Evolutionary conservation across 2,113 vertebrate genomes (phyloP).

Genomic region (Nothocercus nigrocapillus): DNA sequence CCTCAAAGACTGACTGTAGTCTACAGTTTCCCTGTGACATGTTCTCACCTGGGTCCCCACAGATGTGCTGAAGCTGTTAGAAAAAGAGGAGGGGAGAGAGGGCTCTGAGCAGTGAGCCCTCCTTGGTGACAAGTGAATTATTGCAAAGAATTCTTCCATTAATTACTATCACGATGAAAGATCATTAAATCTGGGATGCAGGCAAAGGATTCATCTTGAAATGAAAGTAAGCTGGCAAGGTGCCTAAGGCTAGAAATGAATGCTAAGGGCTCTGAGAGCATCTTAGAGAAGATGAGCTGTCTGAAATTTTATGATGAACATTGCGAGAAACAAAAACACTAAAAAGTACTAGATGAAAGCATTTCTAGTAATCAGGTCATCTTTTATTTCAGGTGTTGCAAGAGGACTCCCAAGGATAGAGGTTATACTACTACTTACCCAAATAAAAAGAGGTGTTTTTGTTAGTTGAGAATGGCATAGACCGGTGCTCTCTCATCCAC

Average conservation of each 20-base stretch:
- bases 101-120: background rate
- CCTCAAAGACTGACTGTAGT: background rate
- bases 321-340: background rate
- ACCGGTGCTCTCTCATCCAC: too few species aligned
- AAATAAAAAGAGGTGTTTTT: background rate
- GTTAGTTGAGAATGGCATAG: too few species aligned
- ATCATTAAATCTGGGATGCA: background rate
- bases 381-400: background rate
- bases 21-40: background rate
- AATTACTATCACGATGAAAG: background rate
- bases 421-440: background rate
- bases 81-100: background rate
- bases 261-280: background rate
- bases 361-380: background rate
- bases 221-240: background rate
- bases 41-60: too few species aligned
- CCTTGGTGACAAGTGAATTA: background rate
- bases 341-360: background rate
- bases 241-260: background rate
- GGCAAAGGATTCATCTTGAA: background rate
- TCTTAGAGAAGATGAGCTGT: too few species aligned
- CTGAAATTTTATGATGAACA: background rate
- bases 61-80: background rate
- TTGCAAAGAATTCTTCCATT: background rate
- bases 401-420: background rate